Evolutionary conservation across 2,888 invertebrate genomes (phyloP).

Genomic region (Erannis defoliaria): DNA sequence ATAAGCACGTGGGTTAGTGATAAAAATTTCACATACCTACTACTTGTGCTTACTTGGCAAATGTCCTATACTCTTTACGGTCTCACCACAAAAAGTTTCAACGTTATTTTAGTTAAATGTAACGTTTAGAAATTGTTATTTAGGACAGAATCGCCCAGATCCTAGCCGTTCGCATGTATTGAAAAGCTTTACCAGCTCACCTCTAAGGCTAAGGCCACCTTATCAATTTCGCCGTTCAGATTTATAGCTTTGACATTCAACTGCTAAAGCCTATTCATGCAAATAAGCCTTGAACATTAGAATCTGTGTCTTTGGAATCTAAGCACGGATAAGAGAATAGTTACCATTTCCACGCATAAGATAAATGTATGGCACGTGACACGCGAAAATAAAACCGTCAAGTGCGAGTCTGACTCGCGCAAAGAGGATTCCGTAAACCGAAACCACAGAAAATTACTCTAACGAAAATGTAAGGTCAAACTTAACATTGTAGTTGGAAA

Average conservation of each 20-base stretch:
- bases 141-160: too few relatives aligned
- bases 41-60: too few relatives aligned
- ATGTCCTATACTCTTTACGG: too few relatives aligned
- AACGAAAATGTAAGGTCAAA: too few relatives aligned
- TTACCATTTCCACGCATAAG: neutral
- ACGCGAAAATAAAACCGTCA: neutral
- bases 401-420: too few relatives aligned
- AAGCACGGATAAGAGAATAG: neutral
- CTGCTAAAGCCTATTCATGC: constrained; percentile 52
- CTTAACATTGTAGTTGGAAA: too few relatives aligned
- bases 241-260: constrained; percentile 49
- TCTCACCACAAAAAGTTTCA: neutral
- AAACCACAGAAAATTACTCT: too few relatives aligned
- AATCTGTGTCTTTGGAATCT: constrained; percentile 43
- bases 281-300: constrained; percentile 51
- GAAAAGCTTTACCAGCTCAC: neutral
- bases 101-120: neutral
- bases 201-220: constrained; percentile 34
- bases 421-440: too few relatives aligned
- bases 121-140: neutral
- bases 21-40: too few relatives aligned
- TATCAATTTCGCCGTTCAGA: constrained; percentile 49
- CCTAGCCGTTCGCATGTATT: neutral
- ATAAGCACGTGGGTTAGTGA: too few relatives aligned
- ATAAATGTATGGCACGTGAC: neutral